phyloP scores from a whole-genome alignment of 2,113 vertebrate genomes.

The Hymenochirus boettgeri region DNA sequence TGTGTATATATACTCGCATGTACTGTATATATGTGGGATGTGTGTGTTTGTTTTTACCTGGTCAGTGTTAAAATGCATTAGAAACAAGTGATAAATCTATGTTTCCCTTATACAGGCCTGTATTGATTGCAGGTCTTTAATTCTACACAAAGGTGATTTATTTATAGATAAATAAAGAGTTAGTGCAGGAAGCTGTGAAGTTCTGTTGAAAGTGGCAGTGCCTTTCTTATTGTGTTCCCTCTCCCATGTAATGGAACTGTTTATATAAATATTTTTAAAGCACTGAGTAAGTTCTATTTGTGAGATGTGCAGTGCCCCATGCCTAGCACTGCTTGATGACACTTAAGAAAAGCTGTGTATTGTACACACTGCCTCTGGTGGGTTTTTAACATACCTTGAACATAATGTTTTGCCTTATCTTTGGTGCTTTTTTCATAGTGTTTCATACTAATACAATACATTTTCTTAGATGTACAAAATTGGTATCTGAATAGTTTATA shows the following conservation, averaged over 20 bases:
- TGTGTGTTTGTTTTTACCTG: conserved; percentile 51
- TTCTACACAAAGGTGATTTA: conserved; percentile 44
- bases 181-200: conserved; percentile 77
- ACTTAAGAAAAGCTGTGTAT: conserved; percentile 30
- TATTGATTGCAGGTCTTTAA: conserved; percentile 85
- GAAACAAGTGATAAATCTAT: conserved; percentile 34
- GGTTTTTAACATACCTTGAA: conserved; percentile 37
- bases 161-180: conserved; percentile 51
- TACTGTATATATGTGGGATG: too few relatives aligned
- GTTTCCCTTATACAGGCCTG: conserved; percentile 69
- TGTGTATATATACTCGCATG: too few relatives aligned
- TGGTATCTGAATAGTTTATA: background rate
- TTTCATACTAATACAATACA: conserved; percentile 51
- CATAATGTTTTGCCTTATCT: conserved; percentile 31
- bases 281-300: conserved; percentile 48
- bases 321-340: conserved; percentile 27
- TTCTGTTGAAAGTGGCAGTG: conserved; percentile 89
- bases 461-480: conserved; percentile 45
- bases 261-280: conserved; percentile 56
- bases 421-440: conserved; percentile 57
- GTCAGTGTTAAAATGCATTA: conserved; percentile 49
- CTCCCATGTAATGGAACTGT: conserved; percentile 70
- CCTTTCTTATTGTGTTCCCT: conserved; percentile 78
- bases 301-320: conserved; percentile 26
- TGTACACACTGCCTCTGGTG: conserved; percentile 40